Conservation (phyloP, 2,113 vertebrate genomes). For the Hassar affinis region DNA sequence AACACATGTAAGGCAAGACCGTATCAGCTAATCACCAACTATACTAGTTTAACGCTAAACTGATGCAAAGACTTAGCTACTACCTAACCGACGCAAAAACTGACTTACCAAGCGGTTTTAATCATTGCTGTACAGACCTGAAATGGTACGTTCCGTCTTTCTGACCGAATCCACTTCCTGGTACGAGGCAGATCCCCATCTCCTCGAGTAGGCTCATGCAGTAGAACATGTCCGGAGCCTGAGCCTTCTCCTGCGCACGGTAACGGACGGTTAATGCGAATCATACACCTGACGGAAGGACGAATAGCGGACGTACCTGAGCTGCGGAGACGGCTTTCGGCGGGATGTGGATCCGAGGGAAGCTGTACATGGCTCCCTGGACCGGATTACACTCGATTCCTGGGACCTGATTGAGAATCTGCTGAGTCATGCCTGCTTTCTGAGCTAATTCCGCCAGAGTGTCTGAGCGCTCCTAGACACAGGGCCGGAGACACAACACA, state of each 20-base stretch:
- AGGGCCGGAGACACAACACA: background rate
- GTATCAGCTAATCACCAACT: background rate
- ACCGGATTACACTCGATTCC: slow-evolving; percentile 80
- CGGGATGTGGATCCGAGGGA: slow-evolving; percentile 73
- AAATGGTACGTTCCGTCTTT: slow-evolving; percentile 79
- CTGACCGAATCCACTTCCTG: slow-evolving; percentile 82
- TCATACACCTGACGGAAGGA: background rate
- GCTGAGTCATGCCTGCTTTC: slow-evolving; percentile 72
- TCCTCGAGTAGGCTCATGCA: slow-evolving; percentile 78
- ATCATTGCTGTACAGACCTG: slow-evolving; percentile 63
- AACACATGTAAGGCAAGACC: background rate
- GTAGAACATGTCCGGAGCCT: slow-evolving; percentile 81
- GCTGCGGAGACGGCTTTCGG: slow-evolving; percentile 65
- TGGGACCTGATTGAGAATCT: slow-evolving; percentile 66
- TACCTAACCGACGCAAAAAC: background rate
- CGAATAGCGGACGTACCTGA: slow-evolving; percentile 58
- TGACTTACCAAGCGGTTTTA: background rate
- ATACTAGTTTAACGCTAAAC: background rate
- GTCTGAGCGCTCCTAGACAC: slow-evolving; percentile 62
- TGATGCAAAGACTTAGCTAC: background rate
- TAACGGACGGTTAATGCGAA: background rate
- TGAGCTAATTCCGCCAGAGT: slow-evolving; percentile 68
- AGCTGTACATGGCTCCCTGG: slow-evolving; percentile 82
- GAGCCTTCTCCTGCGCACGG: slow-evolving; percentile 66
- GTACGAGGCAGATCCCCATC: slow-evolving; percentile 81